A percentile compares a stretch with the other conserved stretches of the same genome.
Conservation (phyloP, 2,888 invertebrate species). For the Drosophila subsilvestris region DNA sequence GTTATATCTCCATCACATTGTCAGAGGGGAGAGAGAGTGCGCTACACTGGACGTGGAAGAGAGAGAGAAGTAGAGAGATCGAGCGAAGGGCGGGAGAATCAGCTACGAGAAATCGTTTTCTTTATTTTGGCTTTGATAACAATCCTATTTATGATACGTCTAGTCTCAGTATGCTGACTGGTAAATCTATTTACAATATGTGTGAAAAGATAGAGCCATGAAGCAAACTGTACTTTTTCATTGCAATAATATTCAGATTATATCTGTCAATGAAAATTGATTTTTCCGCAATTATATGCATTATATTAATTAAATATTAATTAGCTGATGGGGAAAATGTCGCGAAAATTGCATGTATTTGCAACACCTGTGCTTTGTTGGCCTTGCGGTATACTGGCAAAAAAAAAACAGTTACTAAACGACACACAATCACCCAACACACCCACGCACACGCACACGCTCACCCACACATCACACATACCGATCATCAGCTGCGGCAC, state of each 20-base stretch:
- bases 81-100: background rate
- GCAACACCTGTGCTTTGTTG: background rate
- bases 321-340: background rate
- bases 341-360: background rate
- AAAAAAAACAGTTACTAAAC: background rate
- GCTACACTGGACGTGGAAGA: background rate
- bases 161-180: too few species aligned
- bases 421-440: background rate
- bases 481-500: constrained; percentile 34
- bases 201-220: constrained; percentile 5
- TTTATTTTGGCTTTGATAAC: too few species aligned
- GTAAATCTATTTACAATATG: background rate
- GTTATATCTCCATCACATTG: too few species aligned
- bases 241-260: background rate
- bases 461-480: background rate
- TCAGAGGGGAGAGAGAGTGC: too few species aligned
- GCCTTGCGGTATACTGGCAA: background rate
- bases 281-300: constrained; percentile 20
- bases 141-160: too few species aligned
- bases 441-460: too few species aligned
- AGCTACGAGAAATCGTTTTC: background rate
- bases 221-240: constrained; percentile 6
- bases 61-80: background rate
- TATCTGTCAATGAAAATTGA: constrained; percentile 12
- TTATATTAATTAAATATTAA: background rate